Evolutionary conservation across 2,888 invertebrate species (phyloP).

Genomic region (Tetheella fluctuosa): DNA sequence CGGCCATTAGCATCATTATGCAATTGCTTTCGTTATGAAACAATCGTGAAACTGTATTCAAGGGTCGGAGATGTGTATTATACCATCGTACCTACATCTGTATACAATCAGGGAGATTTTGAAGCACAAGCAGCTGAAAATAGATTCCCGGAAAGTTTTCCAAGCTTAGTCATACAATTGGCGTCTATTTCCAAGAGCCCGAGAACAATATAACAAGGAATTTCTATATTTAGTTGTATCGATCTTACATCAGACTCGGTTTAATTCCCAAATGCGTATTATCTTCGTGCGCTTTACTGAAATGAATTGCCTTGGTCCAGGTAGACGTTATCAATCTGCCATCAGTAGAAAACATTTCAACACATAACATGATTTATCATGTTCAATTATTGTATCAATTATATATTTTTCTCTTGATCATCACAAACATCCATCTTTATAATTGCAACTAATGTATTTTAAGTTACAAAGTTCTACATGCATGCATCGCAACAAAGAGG

Average conservation of each 20-base stretch:
- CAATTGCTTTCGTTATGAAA: not conserved
- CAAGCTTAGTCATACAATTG: conserved; percentile 12
- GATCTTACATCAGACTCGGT: conserved; percentile 8
- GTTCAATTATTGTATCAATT: not conserved
- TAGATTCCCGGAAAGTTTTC: conserved; percentile 9
- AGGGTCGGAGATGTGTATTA: not conserved
- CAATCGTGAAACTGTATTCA: not conserved
- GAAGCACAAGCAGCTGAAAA: not conserved
- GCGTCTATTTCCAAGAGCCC: conserved; percentile 4
- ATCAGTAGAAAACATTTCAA: not conserved
- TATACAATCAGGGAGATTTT: not conserved
- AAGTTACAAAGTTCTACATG: too few relatives aligned
- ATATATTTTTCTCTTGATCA: not conserved
- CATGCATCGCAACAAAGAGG: not conserved
- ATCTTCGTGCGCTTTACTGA: not conserved
- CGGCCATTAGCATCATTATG: not conserved
- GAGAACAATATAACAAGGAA: conserved; percentile 4
- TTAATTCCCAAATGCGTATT: not conserved
- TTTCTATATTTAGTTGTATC: conserved; percentile 5
- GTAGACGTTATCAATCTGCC: not conserved
- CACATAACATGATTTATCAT: not conserved
- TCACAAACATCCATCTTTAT: not conserved
- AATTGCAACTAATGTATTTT: not conserved
- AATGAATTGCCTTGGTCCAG: not conserved
- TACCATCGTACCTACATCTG: not conserved